A percentile compares a stretch with the other conserved stretches of the same genome.
These are phyloP conservation scores for Temnothorax longispinosus DNA, from an alignment of 1,140 invertebrate species.

Conservation along the genomic window DNA sequence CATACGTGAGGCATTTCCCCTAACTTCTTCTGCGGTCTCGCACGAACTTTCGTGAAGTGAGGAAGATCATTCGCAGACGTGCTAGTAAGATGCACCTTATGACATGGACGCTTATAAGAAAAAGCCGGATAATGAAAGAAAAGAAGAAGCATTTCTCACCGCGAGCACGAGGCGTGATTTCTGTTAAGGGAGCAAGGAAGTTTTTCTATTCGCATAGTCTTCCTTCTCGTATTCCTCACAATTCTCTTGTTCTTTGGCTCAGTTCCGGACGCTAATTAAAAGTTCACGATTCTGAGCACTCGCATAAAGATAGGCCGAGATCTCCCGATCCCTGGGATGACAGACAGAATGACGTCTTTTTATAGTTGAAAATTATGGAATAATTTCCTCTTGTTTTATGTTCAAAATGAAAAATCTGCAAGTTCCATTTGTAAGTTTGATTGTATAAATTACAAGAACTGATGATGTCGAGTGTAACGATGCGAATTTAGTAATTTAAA, in stretches of 20 bases:
- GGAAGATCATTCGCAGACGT: not conserved
- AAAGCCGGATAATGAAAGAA: conserved; percentile 44
- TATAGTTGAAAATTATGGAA: not conserved
- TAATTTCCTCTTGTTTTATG: not conserved
- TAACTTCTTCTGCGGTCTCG: conserved; percentile 16
- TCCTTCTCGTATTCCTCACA: not conserved
- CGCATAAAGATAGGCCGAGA: conserved; percentile 35
- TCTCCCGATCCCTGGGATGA: not conserved
- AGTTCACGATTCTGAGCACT: conserved; percentile 60
- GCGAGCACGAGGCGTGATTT: conserved; percentile 28
- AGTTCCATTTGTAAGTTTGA: not conserved
- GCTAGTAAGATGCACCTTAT: not conserved
- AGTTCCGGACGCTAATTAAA: conserved; percentile 68
- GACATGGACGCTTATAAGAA: conserved; percentile 29
- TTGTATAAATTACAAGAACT: not conserved
- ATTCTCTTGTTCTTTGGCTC: conserved; percentile 10
- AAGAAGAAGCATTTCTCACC: conserved; percentile 50
- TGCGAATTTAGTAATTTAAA: not conserved
- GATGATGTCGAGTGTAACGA: not conserved
- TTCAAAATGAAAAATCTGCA: conserved; percentile 5
- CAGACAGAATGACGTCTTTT: not conserved
- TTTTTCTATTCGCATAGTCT: conserved; percentile 41
- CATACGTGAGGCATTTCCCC: not conserved
- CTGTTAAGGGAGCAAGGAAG: conserved; percentile 45
- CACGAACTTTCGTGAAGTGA: conserved; percentile 9